A percentile compares a stretch with the other conserved stretches of the same genome.
phyloP scores from a whole-genome alignment of 2,888 invertebrate genomes.

The Lypha dubia region DNA sequence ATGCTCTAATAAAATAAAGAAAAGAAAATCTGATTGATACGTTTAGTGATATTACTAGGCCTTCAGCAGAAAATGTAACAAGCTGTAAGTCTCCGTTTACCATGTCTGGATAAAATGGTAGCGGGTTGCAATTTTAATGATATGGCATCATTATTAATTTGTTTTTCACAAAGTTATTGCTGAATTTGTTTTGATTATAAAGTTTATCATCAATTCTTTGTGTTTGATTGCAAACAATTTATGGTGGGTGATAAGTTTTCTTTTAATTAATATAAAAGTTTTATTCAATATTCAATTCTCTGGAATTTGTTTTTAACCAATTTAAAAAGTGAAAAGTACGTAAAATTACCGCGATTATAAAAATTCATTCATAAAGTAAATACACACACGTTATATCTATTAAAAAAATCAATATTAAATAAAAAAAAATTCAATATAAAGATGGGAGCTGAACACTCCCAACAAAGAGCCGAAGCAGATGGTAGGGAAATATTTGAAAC shows the following conservation, averaged over 20 bases:
- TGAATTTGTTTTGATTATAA: conserved; percentile 58
- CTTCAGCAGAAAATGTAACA: no score
- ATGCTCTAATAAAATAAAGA: no score
- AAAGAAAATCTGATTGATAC: no score
- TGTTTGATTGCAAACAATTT: neutral
- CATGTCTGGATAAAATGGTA: no score
- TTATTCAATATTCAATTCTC: no score
- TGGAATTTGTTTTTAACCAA: no score
- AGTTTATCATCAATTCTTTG: conserved; percentile 28
- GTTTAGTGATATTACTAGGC: no score
- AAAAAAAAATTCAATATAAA: conserved; percentile 6
- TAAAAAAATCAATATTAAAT: conserved; percentile 51
- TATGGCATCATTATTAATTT: neutral
- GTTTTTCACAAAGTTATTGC: neutral
- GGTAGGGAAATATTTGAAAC: conserved; percentile 79
- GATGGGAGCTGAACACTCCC: conserved; percentile 88
- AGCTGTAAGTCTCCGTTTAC: no score
- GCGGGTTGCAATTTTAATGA: neutral
- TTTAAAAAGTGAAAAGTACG: neutral
- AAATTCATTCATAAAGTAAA: neutral
- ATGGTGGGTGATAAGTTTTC: neutral
- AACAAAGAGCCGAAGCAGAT: conserved; percentile 82
- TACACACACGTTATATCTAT: neutral
- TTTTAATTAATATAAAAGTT: neutral
- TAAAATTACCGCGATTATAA: neutral